These are phyloP conservation scores for Ammodytes dubius DNA, from an alignment of 2,113 vertebrate genomes.

Conservation along the genomic window DNA sequence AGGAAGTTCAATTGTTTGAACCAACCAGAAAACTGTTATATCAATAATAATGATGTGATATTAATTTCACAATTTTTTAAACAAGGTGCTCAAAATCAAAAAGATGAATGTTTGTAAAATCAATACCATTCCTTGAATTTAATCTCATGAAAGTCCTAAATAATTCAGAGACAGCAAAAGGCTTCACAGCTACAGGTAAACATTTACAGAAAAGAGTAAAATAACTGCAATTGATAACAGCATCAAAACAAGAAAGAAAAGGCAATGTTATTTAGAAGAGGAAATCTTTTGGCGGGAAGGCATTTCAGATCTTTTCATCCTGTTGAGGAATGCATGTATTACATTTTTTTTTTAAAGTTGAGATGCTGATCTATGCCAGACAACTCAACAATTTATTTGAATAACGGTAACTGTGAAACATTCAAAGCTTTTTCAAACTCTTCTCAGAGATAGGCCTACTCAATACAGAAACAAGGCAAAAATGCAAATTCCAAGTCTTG, in stretches of 20 bases:
- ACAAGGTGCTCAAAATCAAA: conserved; percentile 33
- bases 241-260: conserved; percentile 12
- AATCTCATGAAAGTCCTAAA: conserved; percentile 41
- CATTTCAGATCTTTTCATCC: not conserved
- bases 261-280: not conserved
- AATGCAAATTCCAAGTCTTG: not conserved
- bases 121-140: conserved; percentile 33
- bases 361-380: not conserved
- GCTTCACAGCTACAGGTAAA: conserved; percentile 56
- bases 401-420: conserved; percentile 41
- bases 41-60: conserved; percentile 26
- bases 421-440: conserved; percentile 65
- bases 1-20: conserved; percentile 29
- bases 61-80: conserved; percentile 23
- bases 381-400: not conserved
- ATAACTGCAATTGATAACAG: not conserved
- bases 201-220: conserved; percentile 37
- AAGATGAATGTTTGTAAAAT: conserved; percentile 36
- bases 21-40: conserved; percentile 1
- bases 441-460: not conserved
- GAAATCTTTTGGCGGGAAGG: conserved; percentile 36
- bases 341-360: not conserved
- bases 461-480: not conserved
- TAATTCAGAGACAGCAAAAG: conserved; percentile 23
- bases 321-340: conserved; percentile 30